phyloP scores from a whole-genome alignment of 2,888 invertebrate genomes.

The Agapostemon virescens region DNA sequence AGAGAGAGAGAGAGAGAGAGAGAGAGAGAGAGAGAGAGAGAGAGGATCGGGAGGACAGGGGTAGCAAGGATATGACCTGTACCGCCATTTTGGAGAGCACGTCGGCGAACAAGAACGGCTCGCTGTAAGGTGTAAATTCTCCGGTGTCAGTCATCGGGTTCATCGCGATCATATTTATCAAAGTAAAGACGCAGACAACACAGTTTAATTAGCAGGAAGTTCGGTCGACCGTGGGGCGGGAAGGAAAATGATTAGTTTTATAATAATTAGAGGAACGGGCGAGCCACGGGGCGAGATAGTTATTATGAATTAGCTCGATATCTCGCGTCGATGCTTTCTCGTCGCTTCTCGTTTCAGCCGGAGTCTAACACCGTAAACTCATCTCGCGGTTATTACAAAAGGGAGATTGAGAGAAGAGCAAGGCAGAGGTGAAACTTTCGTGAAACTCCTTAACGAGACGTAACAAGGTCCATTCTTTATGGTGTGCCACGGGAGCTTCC shows the following conservation, averaged over 20 bases:
- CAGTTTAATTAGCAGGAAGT: constrained; percentile 38
- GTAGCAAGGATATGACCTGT: not conserved
- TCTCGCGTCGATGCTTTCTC: constrained; percentile 54
- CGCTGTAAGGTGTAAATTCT: not conserved
- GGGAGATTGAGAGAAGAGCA: constrained; percentile 59
- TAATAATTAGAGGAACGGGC: constrained; percentile 34
- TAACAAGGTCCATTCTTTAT: constrained; percentile 71
- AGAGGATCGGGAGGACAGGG: not conserved
- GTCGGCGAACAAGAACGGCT: not conserved
- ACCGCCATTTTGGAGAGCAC: not conserved
- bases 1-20: not conserved
- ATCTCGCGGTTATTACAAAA: constrained; percentile 72
- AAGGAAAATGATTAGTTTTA: constrained; percentile 36
- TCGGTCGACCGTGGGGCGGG: not conserved
- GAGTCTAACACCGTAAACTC: constrained; percentile 66
- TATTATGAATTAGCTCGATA: constrained; percentile 63
- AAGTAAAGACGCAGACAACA: constrained; percentile 3
- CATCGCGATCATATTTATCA: not conserved
- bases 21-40: not conserved
- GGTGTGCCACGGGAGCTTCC: constrained; percentile 50
- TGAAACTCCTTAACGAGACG: constrained; percentile 73
- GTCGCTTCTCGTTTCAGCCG: constrained; percentile 56
- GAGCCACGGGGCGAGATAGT: constrained; percentile 31
- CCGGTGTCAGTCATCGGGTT: not conserved
- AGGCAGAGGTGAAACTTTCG: constrained; percentile 63